Base-by-base conservation (phyloP, 2,113 vertebrate species). In the Tachuris rubrigastra region DNA sequence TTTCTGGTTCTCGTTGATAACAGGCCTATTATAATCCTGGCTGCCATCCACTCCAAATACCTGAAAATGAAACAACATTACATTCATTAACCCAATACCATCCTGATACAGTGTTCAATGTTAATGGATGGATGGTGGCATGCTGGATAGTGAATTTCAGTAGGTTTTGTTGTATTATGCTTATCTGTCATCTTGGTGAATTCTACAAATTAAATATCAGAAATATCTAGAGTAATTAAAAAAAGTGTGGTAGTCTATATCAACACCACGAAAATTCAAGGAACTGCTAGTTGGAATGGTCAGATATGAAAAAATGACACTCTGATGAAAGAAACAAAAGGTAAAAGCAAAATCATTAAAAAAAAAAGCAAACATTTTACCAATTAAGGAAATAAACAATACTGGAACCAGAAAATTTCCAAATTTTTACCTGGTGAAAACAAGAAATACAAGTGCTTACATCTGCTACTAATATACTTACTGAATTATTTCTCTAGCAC, bases 21-120 rank as follows among this genome's bases (percentile, higher is more conserved):
- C 95, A 96, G 98, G 92, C 97, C 98, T 98, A 96, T 98, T 98
- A 97, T 98, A 98, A 98, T 98, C 98, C 96, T 98, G 98, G 97
- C 98, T 98, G 97, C 98, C 98, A 98, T 99, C 98, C 97, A 99
- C 98, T 96, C 99, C 99, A 98, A 99, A 99, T 90, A 99, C 99
- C 99, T 99, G 97, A 94, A 97, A 97, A 97, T 87, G 95, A 97
- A 97, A 98, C 96, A 97, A 97, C 96, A 96, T 97, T 97, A 96
- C 56, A 97, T 67, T 97, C 76, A 96, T 97, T 96, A 98, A 97
- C 93, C 88, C 95, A 95, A 96, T 96, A 87, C 87, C 91, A 97
- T 97, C 71, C 87, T 91, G 66, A 93, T 77, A 69, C 33, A 86
- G 55, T 44, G 79, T 91, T 93, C 46, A 84, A 52, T 96, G 94